phyloP scores from a whole-genome alignment of 1,140 invertebrate species.

The Probaryconus sp. region DNA sequence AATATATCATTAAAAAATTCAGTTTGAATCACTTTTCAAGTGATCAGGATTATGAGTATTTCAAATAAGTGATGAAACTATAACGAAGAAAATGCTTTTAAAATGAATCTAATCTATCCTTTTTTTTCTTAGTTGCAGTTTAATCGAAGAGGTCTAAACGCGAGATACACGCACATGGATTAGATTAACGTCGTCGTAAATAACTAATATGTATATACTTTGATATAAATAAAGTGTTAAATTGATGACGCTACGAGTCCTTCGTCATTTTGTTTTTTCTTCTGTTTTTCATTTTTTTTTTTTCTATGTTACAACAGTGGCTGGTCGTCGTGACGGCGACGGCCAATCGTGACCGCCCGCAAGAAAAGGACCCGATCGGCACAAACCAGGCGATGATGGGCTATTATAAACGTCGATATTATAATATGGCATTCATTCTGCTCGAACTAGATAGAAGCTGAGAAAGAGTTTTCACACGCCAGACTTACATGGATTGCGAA shows the following conservation, averaged over 20 bases:
- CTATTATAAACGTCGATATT: background rate
- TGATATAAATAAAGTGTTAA: constrained; percentile 74
- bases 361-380: constrained; percentile 22
- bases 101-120: too few relatives aligned
- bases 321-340: constrained; percentile 14
- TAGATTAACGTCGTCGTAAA: constrained; percentile 70
- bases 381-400: background rate
- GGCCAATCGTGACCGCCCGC: constrained; percentile 23
- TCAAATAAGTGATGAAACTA: too few relatives aligned
- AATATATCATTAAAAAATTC: too few relatives aligned
- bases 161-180: constrained; percentile 70
- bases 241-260: constrained; percentile 66
- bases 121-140: too few relatives aligned
- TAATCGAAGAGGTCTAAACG: constrained; percentile 41
- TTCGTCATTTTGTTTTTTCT: constrained; percentile 55
- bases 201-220: constrained; percentile 67
- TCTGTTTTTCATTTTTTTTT: too few relatives aligned
- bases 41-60: too few relatives aligned
- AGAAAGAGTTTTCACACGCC: background rate
- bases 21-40: too few relatives aligned
- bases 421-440: constrained; percentile 1
- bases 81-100: too few relatives aligned
- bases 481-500: background rate
- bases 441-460: background rate
- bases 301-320: too few relatives aligned